Base-by-base conservation (phyloP, 2,113 vertebrate species). In the Psilopogon haemacephalus region DNA sequence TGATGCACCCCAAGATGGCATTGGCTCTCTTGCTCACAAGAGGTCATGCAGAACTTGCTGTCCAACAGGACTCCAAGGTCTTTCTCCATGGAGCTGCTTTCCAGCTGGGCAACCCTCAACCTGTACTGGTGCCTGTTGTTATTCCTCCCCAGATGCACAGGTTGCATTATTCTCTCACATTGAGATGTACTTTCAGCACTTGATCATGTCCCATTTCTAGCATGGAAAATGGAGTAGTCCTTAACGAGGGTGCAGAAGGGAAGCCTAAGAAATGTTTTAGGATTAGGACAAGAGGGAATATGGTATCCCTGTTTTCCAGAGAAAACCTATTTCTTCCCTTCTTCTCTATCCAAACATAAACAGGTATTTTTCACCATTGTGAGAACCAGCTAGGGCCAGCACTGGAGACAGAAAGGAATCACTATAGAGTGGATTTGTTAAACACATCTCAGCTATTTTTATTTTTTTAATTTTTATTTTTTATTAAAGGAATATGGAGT, bases 401-500 rank as follows among this genome's bases (percentile, higher is more conserved):
- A 40, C 88, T 78, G 50, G 63, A 92, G 81, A 60, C 70, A 80
- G 80, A 75, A 58, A 76, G 28, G 79, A 88, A 89, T 63, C 18
- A 42, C 69, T 67, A 12, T 63, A 38, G 21, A 84, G 65, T 64
- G 88, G 87, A 95, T 83, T 96, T 88, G 89, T 95, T 93, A 92
- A 93, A 80, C 55, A 12, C 88, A 84, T 90, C 95, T 94, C 95
- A 89, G 94, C 93, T 54, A 92, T 87, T 72, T 88, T 89, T 54
- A 24, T 28, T 74, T 50, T 59, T 81, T 59, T 19, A 46, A 46
- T 21, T 48, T 21, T 48, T 48, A 59, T 90, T 84, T 84, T 19
- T 72, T 97, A 93, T 96, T 97, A 97, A 97, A 97, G 96, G 87
- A 95, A 94, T 97, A 94, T 76, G 68, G 87, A 97, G 94, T 97